Percentiles rank a stretch among this genome's conserved stretches.
These are phyloP conservation scores for Gallinago stenura DNA, from an alignment of 2,797 vertebrate species.

Conservation along the genomic window DNA sequence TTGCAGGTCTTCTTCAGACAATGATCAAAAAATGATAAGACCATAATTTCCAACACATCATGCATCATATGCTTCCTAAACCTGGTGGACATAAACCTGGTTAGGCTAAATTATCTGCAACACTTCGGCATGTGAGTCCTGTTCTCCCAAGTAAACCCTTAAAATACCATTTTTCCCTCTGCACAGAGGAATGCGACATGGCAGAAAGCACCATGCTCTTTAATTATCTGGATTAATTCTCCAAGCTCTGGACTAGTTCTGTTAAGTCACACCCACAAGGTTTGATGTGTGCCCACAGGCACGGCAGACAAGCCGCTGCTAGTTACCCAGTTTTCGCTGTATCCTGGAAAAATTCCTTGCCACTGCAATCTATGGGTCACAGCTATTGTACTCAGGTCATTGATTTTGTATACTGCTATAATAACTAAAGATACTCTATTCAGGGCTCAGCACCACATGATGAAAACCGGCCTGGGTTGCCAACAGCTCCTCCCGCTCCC, in stretches of 20 bases:
- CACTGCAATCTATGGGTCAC: neutral
- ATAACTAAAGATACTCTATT: slow-evolving; percentile 15
- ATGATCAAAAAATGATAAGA: neutral
- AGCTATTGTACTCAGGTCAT: slow-evolving; percentile 21
- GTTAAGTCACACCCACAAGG: neutral
- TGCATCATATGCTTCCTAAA: neutral
- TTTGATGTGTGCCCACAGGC: neutral
- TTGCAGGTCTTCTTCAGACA: neutral
- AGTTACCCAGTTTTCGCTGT: neutral
- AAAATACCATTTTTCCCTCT: neutral
- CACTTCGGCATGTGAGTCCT: neutral
- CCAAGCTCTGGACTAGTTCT: neutral
- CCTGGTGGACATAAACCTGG: neutral
- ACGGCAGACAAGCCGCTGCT: neutral
- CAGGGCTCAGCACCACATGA: neutral
- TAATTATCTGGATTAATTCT: slow-evolving; percentile 13
- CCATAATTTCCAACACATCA: neutral
- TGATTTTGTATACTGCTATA: slow-evolving; percentile 14
- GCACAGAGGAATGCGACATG: neutral
- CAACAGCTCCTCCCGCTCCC: neutral
- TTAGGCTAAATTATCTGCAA: neutral
- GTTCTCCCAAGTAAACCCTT: neutral
- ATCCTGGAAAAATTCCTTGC: slow-evolving; percentile 43
- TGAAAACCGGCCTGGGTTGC: neutral
- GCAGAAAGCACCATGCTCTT: neutral